Base-by-base conservation (phyloP, 2,113 vertebrate genomes). In the Phyllopteryx taeniolatus region DNA sequence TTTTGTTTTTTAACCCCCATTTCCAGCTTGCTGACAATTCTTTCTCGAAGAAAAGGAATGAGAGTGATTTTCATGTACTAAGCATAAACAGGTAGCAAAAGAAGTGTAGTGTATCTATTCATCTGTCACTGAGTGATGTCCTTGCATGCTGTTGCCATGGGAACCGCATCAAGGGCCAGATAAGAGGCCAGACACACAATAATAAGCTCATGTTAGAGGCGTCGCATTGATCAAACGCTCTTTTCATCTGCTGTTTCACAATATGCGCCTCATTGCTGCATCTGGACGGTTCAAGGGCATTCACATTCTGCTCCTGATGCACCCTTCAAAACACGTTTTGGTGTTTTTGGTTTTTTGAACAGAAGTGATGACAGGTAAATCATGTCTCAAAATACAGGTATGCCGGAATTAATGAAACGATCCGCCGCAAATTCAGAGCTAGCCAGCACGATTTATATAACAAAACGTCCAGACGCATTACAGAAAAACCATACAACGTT, bases 141-240 rank as follows among this genome's bases (percentile, higher is more conserved):
- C 83, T 74, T 79, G 73, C 70, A 81, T 72, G 70, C 67, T 5
- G 88, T 92, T 88, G 57, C 90, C 83, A 92, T 90, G 85, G 89
- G 42, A n/a, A 84, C 86, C 19, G 56, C 79, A 82, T 92, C 82
- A 89, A 93, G 90, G 82, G 83, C 79, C 82, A 75, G 89, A 92
- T 91, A 90, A 93, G 89, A 79, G 83, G 83, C 80, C 35, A 60
- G 33, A 8, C 66, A 73, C 76, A 90, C 81, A 92, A 91, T 88
- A 92, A 91, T 90, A 82, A 85, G 59, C 78, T 83, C 69, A 80
- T 80, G 79, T 88, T 82, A 85, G 87, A 89, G 74, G 76, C 81
- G 22, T 80, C 54, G 68, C 68, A 14, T 83, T 73, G 86, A 91
- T 92, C 90, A 91, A 92, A 91, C 76, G 17, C 17, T 51, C 72